Conservation (phyloP, 2,113 vertebrate genomes). For the Willisornis vidua region DNA sequence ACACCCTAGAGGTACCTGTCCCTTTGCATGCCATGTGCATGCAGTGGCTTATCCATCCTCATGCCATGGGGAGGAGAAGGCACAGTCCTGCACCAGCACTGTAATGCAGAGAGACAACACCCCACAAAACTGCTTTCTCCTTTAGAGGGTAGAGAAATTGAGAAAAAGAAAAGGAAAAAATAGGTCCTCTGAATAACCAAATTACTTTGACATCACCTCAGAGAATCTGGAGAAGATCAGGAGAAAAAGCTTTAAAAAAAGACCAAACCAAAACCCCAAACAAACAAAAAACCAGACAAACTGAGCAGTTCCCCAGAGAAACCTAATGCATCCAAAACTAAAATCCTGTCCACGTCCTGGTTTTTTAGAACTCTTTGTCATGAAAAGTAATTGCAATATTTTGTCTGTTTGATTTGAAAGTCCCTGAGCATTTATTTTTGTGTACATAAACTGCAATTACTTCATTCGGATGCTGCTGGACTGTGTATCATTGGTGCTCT, state of each 20-base stretch:
- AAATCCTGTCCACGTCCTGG: neutral
- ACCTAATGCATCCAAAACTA: neutral
- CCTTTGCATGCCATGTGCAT: rapidly evolving
- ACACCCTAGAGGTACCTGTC: neutral
- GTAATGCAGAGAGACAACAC: neutral
- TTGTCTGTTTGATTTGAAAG: neutral
- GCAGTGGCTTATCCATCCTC: neutral
- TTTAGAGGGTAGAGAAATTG: neutral
- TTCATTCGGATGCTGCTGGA: neutral
- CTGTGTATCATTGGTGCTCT: neutral
- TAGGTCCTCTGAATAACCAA: neutral
- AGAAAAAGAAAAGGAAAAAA: neutral
- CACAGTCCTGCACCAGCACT: neutral
- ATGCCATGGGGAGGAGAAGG: neutral
- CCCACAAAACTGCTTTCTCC: neutral
- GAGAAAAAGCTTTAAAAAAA: neutral
- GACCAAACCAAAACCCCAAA: neutral
- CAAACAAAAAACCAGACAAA: neutral
- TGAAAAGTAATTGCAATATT: neutral
- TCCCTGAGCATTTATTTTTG: neutral
- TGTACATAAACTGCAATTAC: neutral
- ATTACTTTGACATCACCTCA: neutral
- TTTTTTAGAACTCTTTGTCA: neutral
- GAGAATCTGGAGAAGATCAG: neutral
- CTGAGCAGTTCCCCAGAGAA: neutral